phyloP scores from a whole-genome alignment of 2,113 vertebrate genomes.

The Tragelaphus buxtoni region DNA sequence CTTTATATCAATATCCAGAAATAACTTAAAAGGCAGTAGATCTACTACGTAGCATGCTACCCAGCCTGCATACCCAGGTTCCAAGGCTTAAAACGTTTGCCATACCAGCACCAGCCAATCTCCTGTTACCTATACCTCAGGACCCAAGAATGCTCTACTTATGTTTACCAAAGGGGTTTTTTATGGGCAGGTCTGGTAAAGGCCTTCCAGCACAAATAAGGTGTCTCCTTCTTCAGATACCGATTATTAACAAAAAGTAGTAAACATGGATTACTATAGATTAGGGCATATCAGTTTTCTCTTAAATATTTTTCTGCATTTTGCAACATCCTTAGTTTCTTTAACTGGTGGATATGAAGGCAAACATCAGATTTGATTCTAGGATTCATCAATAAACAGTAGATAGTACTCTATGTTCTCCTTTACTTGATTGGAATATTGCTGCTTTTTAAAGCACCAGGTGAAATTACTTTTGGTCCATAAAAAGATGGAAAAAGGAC shows the following conservation, averaged over 20 bases:
- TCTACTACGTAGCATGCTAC: neutral
- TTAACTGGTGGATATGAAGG: neutral
- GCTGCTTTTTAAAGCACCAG: neutral
- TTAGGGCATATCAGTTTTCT: neutral
- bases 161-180: neutral
- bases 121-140: neutral
- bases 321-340: neutral
- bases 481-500: neutral
- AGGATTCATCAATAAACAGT: neutral
- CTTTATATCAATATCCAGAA: neutral
- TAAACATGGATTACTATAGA: neutral
- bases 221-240: neutral
- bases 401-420: neutral
- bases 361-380: neutral
- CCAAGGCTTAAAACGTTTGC: neutral
- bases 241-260: neutral
- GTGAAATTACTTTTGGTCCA: neutral
- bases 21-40: neutral
- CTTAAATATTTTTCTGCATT: neutral
- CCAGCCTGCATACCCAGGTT: neutral
- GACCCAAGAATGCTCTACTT: neutral
- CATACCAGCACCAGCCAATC: neutral
- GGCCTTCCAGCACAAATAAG: neutral
- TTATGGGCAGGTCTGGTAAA: neutral
- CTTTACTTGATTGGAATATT: neutral